Evolutionary conservation across 2,113 vertebrate species (phyloP), one percentile per base, ranked within the genome.

Genomic region (Hemiprocne comata): DNA sequence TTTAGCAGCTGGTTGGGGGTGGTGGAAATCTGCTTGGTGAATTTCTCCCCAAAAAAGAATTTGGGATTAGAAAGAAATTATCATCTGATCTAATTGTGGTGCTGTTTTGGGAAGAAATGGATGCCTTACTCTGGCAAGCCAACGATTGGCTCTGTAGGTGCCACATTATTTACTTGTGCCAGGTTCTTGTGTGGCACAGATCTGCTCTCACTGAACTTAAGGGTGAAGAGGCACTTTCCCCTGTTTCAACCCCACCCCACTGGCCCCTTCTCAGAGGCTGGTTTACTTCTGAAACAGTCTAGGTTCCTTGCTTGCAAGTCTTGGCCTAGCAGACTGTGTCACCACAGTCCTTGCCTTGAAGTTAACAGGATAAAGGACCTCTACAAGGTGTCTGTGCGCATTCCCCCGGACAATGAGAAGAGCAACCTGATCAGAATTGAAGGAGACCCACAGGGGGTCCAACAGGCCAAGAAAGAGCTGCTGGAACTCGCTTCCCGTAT

Each of bases 281-380:
- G 11, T 54, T 62, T 76, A 51, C 50, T 85, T 64, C 46, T 46
- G 51, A 24, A 91, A 70, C 28, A 82, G 21, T 89, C 50, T 88
- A 24, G 65, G 46, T 87, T 19, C 36, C 29, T 89, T 66, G 51
- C 61, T 88, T 70, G 60, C 29, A 62, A 78, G 50, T 61, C 31
- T 71, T 82, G 23, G 14, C 72, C 71, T 85, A 76, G 85, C 48
- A 84, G 80, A 28, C 26, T 73, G 20, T 83, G 42, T 95, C 83
- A 95, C 58, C 62, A 44, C 13, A 51, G 42, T 53, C 62, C 42
- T 89, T 95, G 21, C 73, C 70, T 87, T 96, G 36, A 75, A 99
- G 99, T 99, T 97, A 99, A 99, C 98, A 99, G 99, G 89, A 99
- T 99, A 97, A 99, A 99, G 97, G 99, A 99, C 89, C 98, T 98